Base-by-base conservation (phyloP, 2,797 vertebrate species). In the Melanotaenia nigrans region DNA sequence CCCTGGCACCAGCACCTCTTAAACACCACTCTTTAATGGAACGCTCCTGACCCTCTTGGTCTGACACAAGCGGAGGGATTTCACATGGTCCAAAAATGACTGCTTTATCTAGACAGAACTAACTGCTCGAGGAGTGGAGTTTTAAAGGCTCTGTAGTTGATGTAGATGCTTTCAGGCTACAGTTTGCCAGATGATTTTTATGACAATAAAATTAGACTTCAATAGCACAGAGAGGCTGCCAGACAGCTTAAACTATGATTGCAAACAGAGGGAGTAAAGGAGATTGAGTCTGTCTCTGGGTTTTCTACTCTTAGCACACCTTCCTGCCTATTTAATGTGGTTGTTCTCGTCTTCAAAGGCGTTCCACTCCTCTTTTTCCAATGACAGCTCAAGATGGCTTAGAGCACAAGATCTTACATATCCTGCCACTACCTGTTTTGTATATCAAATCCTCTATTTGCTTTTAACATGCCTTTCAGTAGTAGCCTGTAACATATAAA, bases 1-100 rank as follows among this genome's bases (percentile, higher is more conserved):
- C 88, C 75, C 83, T 86, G 68, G 85, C 87, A 88, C 90, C 90
- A 85, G 85, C 90, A 94, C 88, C 91, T 94, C 91, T 93, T 94
- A 93, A 94, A 93, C 91, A 91, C 91, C 87, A 87, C 71, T 66
- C 85, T 92, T 92, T 91, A 92, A 91, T 91, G 83, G 87, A 85
- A 87, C 69, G 73, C 84, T 88, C 81, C 84, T 86, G 86, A 90
- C 85, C 89, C 80, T 90, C 80, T 86, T 72, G 75, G 82, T 86
- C 71, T 77, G 71, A 79, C 69, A 76, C 75, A 73, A 78, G 77
- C 66, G 4, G 75, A 77, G 76, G 77, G 71, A 84, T 80, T 80
- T 89, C 74, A 80, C 74, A 85, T 77, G 81, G 71, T 64, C 73
- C n/a, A 32, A 59, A 72, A 79, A 82, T 35, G 55, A 61, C 72